Base-by-base conservation (phyloP, 2,113 vertebrate genomes). In the Alosa alosa region DNA sequence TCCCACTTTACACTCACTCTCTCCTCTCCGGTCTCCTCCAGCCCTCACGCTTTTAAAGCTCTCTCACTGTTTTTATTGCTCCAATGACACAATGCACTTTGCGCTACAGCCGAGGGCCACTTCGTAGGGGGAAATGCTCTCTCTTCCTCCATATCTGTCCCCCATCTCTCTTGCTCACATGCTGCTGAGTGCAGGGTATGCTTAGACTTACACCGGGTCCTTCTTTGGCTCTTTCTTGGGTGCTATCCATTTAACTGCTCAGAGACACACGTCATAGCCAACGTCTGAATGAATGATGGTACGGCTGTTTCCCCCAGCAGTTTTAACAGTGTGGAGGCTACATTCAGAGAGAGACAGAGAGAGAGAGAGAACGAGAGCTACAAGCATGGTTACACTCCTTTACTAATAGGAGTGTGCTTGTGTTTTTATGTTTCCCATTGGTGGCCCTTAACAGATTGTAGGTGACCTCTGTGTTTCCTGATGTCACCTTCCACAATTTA, bases 1-100 rank as follows among this genome's bases (percentile, higher is more conserved):
- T 84, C 55, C 72, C 25, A 78, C 39, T 78, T 78, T 39, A 39
- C 36, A 78, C 72, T 84, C 83, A 60, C 55, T 60, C 72, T 78
- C 72, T 78, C 47, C 6, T 49, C 47, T 49, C 47, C 47, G 11
- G 47, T 9, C 47, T 49, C 11, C 46, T 49, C 60, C 60, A 64
- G 6, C 60, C n/a, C 60, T n/a, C 7, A 7, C 3, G 20, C 22
- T 64, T 8, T 64, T n/a, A 25, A 64, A 64, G 60, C 18, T n/a
- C 60, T 64, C 22, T n/a, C 4, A 20, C 60, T 64, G 60, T 9
- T 64, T 64, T 64, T 64, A 64, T 64, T 64, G n/a, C 60, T 25
- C n/a, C 72, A 78, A 39, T 78, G 72, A 78, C 72, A 36, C 72
- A 3, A 36, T 39, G 72, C 72, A 36, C 72, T 78, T 36, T 78